Evolutionary conservation across 2,888 invertebrate species (phyloP).

Genomic region (Auanema freiburgensis): DNA sequence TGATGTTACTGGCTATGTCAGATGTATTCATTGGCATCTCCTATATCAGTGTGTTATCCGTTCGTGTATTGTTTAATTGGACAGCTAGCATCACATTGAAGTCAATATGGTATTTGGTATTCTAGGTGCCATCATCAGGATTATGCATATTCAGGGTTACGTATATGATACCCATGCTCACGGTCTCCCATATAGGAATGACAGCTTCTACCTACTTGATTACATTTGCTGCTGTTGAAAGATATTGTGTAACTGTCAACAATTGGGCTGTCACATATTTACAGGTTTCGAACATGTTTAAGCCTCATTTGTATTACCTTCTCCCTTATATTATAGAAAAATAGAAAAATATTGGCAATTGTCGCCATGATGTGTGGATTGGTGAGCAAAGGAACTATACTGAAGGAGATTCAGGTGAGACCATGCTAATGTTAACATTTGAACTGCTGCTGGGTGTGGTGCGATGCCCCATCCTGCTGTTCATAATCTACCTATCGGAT

Average conservation of each 20-base stretch:
- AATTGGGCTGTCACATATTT: constrained; percentile 21
- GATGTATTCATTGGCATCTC: constrained; percentile 47
- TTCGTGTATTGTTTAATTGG: constrained; percentile 35
- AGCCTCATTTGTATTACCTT: constrained; percentile 21
- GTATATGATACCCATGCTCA: constrained; percentile 47
- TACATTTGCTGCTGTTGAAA: constrained; percentile 49
- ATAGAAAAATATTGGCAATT: constrained; percentile 44
- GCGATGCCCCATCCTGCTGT: too few species aligned
- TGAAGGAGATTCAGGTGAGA: constrained; percentile 49
- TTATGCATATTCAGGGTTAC: constrained; percentile 24
- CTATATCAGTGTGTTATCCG: constrained; percentile 44
- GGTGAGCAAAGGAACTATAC: constrained; percentile 52
- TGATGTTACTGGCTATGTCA: constrained; percentile 42
- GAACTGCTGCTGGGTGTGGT: too few species aligned
- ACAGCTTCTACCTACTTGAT: constrained; percentile 50
- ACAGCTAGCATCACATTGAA: constrained; percentile 32
- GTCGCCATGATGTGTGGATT: constrained; percentile 53
- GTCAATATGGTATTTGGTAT: constrained; percentile 30
- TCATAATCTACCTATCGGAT: too few species aligned
- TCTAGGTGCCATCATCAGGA: neutral
- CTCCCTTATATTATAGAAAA: constrained; percentile 30
- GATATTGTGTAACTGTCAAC: constrained; percentile 42
- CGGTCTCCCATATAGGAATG: constrained; percentile 44
- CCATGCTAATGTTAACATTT: too few species aligned
- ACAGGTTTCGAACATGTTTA: constrained; percentile 19